Conservation (phyloP, 2,113 vertebrate species). For the Vidua chalybeata region DNA sequence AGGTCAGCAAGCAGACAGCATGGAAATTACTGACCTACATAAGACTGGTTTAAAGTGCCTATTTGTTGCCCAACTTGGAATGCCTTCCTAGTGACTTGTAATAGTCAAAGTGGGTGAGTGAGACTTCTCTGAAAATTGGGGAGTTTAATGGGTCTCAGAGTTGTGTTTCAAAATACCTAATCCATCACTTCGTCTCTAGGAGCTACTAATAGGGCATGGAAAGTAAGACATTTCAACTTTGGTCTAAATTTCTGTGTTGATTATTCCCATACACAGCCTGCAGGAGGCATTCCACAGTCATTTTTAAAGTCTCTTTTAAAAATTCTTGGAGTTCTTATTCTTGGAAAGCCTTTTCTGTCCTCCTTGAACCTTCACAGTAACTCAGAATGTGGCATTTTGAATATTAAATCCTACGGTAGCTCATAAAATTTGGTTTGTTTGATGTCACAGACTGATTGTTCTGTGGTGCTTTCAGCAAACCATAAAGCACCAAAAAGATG, state of each 20-base stretch:
- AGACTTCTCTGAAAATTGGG: neutral
- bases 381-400: neutral
- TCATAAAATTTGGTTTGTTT: conserved; percentile 27
- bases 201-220: neutral
- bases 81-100: neutral
- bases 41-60: neutral
- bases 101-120: neutral
- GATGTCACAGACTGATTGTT: conserved; percentile 17
- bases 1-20: neutral
- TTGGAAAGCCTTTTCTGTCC: neutral
- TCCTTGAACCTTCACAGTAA: neutral
- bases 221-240: neutral
- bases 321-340: neutral
- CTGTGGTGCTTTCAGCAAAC: conserved; percentile 31
- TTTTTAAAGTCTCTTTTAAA: neutral
- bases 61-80: neutral
- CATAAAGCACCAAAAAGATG: neutral
- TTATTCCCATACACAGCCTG: neutral
- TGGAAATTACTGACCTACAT: neutral
- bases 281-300: neutral
- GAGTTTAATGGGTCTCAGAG: neutral
- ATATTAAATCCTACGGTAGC: neutral
- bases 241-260: neutral
- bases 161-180: neutral
- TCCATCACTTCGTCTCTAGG: neutral